Evolutionary conservation across 2,113 vertebrate genomes (phyloP), one percentile per base, ranked within the genome.

Genomic region (Sinocyclocheilus anshuiensis): DNA sequence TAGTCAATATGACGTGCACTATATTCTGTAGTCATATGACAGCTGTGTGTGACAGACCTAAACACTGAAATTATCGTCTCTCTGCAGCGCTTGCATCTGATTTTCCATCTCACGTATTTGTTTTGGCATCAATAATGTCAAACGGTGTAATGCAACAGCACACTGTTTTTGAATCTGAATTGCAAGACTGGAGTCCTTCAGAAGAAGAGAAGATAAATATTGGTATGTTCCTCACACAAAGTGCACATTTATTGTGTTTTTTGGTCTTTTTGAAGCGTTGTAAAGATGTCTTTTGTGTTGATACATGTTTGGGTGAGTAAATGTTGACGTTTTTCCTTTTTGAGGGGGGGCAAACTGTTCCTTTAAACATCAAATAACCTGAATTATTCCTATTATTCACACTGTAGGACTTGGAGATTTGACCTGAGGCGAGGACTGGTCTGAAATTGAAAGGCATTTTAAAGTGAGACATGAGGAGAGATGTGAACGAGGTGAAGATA

Each of bases 401-500:
- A 45, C 39, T 48, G n/a, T 6, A 42, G 69, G 33, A n/a, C 57
- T 59, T 61, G 3, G 8, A 48, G 22, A 45, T 24, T 6, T 65
- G 57, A 81, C 6, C n/a, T 26, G 13, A 72, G 36, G 72, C 72
- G 12, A 45, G 13, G 15, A 26, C n/a, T 45, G n/a, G 1, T 65
- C 39, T 81, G 59, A 26, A 63, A 42, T 5, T 16, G 55, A 48
- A 48, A 15, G 39, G n/a, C 42, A 24, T 48, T 22, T 24, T 75
- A 75, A 48, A 83, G 39, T 4, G 63, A 8, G 63, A 26, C 15
- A 13, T 10, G 10, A 59, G 79, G 18, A 61, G 57, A n/a, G 57
- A 61, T 61, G 57, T 18, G 75, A 74, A 69, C 10, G 42, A 77
- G 82, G 83, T 59, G 77, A 87, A 72, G 85, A 84, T 81, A 53